These are phyloP conservation scores for Casuarius casuarius DNA, from an alignment of 2,113 vertebrate species.

Conservation along the genomic window DNA sequence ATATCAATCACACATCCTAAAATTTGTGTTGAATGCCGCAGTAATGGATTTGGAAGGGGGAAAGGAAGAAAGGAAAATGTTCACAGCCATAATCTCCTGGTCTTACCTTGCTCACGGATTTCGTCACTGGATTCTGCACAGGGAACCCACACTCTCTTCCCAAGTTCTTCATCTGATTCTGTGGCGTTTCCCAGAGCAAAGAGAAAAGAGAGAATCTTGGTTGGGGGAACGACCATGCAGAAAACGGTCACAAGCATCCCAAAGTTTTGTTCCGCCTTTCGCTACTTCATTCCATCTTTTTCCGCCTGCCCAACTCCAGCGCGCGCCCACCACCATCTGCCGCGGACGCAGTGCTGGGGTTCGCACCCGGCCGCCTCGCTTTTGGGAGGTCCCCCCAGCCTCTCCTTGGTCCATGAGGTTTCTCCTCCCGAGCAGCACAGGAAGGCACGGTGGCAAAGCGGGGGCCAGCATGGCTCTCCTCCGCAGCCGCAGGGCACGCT, in stretches of 20 bases:
- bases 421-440: neutral
- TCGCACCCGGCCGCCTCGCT: accelerated
- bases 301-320: neutral
- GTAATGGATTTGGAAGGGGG: neutral
- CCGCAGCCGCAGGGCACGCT: accelerated
- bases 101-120: conserved; percentile 67
- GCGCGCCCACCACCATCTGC: accelerated
- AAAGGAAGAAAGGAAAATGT: neutral
- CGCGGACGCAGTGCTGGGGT: accelerated
- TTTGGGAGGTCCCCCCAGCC: neutral
- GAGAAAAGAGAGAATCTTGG: conserved; percentile 48
- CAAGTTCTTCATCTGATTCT: conserved; percentile 62
- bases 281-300: neutral
- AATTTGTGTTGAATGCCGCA: neutral
- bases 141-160: conserved; percentile 67
- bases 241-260: neutral
- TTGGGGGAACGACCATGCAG: neutral
- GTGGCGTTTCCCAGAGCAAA: conserved; percentile 18
- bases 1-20: neutral
- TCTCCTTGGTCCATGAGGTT: neutral
- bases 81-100: neutral
- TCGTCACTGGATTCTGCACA: conserved; percentile 50
- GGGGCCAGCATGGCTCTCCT: neutral
- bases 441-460: accelerated
- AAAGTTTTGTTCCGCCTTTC: neutral